Evolutionary conservation across 2,113 vertebrate species (phyloP).

Genomic region (Sardina pilchardus): DNA sequence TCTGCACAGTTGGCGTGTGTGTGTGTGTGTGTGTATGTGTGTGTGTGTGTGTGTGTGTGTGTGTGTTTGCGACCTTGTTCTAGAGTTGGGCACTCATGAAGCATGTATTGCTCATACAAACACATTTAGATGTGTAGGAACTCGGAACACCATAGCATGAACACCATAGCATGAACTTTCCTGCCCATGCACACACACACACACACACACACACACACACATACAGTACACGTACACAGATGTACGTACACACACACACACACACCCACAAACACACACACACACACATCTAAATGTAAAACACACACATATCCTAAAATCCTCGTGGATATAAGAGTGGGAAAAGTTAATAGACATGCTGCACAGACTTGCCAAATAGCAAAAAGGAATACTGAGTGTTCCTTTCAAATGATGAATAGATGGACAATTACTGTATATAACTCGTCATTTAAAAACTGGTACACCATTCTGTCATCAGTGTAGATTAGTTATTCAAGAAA

Average conservation of each 20-base stretch:
- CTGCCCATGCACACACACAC: not conserved
- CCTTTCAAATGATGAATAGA: too few species aligned
- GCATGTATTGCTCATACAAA: constrained; percentile 7
- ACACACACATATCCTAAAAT: not conserved
- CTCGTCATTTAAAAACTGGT: too few species aligned
- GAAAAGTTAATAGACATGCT: not conserved
- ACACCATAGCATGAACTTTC: not conserved
- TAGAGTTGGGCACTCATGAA: not conserved
- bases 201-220: not conserved
- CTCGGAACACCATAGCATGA: too few species aligned
- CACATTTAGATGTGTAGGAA: constrained; percentile 11
- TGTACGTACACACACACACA: not conserved
- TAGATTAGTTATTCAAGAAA: not conserved
- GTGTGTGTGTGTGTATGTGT: constrained; percentile 16
- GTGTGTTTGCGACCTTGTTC: not conserved
- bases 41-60: not conserved
- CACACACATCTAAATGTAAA: not conserved
- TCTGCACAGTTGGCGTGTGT: constrained; percentile 22
- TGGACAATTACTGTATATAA: too few species aligned
- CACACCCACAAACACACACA: not conserved
- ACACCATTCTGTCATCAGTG: not conserved
- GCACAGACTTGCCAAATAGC: not conserved
- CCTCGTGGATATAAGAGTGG: not conserved
- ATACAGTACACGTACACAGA: not conserved
- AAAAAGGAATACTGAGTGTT: not conserved